Evolutionary conservation across 2,113 vertebrate species (phyloP), one percentile per base, ranked within the genome.

Genomic region (Gulo gulo): DNA sequence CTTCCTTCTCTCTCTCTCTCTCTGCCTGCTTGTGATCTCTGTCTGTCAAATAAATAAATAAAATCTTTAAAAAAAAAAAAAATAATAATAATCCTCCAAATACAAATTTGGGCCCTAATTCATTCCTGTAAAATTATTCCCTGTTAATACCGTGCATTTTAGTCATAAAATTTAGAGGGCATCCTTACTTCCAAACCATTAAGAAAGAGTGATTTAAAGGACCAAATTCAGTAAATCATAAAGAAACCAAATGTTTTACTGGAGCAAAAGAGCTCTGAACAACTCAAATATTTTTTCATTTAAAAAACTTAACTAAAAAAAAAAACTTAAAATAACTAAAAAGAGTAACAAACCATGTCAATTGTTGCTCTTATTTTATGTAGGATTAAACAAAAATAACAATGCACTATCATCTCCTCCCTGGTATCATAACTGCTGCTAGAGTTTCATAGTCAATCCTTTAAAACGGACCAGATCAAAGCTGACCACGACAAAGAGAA

Each of bases 181-280:
- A 94, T 55, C 52, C 69, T 89, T 79, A 91, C 29, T 91, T 86
- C 23, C 7, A 86, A 71, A 86, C 61, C 69, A 69, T 59, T 76
- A 85, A 71, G 20, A 50, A 55, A 88, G 47, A 78, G 8, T 47
- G 42, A 81, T 55, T 55, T 94, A 29, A 91, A 94, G 73, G 39
- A 18, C 24, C 45, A 96, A 91, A 94, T 96, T 86, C 87, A 96
- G n/a, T 81, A 86, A 86, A 73, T 85, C 55, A 52, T 50, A 95
- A 71, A 74, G 55, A 67, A 84, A 92, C 81, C 84, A 87, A 50
- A 73, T 45, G n/a, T 80, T n/a, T 85, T 90, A 85, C 18, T 55
- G 76, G 14, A 79, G 42, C 36, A 91, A 86, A 91, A 65, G n/a
- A 55, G 63, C 45, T 36, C 65, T 86, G 36, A 86, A 94, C 63